phyloP scores from a whole-genome alignment of 1,140 invertebrate species.

The Tetramorium parvispinum region DNA sequence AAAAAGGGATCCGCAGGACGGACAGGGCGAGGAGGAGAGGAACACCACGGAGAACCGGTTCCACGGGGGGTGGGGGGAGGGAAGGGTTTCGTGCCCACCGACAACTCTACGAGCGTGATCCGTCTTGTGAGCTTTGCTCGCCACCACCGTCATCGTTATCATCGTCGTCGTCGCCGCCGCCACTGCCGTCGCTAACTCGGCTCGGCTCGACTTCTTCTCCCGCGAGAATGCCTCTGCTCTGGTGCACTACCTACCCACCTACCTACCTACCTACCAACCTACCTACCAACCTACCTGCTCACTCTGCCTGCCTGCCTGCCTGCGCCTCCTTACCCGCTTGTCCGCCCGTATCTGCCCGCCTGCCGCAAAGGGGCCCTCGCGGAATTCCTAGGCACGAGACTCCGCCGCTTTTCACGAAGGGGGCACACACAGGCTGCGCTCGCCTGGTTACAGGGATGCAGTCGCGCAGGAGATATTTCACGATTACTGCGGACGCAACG shows the following conservation, averaged over 20 bases:
- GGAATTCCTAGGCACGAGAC: slow-evolving; percentile 64
- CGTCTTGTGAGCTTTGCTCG: slow-evolving; percentile 51
- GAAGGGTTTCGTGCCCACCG: slow-evolving; percentile 57
- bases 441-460: slow-evolving; percentile 6
- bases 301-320: not conserved
- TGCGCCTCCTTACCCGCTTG: slow-evolving; percentile 16
- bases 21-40: slow-evolving; percentile 26
- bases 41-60: slow-evolving; percentile 70
- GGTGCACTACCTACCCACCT: slow-evolving; percentile 72
- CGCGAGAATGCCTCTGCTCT: slow-evolving; percentile 59
- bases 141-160: not conserved
- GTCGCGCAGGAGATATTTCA: not conserved
- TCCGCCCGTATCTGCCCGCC: slow-evolving; percentile 42
- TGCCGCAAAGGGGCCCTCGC: slow-evolving; percentile 57
- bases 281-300: not conserved
- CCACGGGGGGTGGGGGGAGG: slow-evolving; percentile 56
- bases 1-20: not conserved
- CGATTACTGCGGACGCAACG: not conserved
- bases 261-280: slow-evolving; percentile 50
- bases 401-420: slow-evolving; percentile 41
- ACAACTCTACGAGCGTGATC: slow-evolving; percentile 50
- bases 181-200: slow-evolving; percentile 5
- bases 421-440: not conserved
- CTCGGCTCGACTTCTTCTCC: slow-evolving; percentile 55
- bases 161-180: not conserved